These are phyloP conservation scores for Riparia riparia DNA, from an alignment of 2,113 vertebrate species.

Conservation along the genomic window DNA sequence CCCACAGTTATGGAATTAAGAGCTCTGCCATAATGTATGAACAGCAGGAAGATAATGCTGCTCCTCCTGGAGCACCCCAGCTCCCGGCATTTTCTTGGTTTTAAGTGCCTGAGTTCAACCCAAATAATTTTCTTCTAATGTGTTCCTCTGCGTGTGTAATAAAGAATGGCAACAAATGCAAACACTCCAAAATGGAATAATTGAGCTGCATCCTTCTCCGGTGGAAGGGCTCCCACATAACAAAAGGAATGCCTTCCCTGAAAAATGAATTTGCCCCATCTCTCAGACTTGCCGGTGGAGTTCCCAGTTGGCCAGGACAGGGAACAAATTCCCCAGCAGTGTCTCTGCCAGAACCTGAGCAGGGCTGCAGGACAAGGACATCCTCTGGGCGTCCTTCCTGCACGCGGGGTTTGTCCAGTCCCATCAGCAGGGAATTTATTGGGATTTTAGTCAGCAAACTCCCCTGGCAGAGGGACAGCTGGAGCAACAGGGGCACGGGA, in stretches of 20 bases:
- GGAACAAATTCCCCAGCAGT: neutral
- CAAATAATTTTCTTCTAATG: neutral
- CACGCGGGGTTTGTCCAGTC: fast-evolving
- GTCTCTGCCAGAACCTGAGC: neutral
- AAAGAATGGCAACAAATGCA: neutral
- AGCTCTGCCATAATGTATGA: neutral
- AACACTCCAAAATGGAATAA: neutral
- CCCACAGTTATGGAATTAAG: neutral
- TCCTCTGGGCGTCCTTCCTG: neutral
- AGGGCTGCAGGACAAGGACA: neutral
- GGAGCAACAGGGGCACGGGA: neutral
- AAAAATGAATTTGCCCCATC: neutral
- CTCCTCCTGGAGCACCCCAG: neutral
- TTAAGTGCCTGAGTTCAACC: neutral
- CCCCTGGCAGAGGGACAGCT: neutral
- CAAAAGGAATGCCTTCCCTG: neutral
- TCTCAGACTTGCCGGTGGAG: neutral
- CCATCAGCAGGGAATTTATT: neutral
- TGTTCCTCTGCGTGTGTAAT: neutral
- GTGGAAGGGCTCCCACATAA: neutral
- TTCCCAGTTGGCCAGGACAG: neutral
- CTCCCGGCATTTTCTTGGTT: neutral
- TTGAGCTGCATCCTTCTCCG: neutral
- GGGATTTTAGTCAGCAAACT: neutral
- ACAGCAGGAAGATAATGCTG: neutral